Evolutionary conservation across 2,888 invertebrate species (phyloP).

Genomic region (Lottia scabra): DNA sequence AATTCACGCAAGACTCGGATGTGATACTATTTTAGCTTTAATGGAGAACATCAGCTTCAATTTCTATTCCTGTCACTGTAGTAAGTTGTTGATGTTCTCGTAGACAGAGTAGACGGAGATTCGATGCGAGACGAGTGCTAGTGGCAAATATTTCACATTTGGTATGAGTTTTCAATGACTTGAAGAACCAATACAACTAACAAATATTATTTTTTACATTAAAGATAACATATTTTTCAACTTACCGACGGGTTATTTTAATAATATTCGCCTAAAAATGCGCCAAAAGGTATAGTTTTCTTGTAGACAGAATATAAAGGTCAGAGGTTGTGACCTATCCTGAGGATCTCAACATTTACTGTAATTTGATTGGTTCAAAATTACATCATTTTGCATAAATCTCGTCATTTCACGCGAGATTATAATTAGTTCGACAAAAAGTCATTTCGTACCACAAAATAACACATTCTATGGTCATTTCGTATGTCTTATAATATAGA

Average conservation of each 20-base stretch:
- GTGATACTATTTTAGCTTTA: too few relatives aligned
- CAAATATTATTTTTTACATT: background rate
- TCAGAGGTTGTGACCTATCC: slow-evolving; percentile 65
- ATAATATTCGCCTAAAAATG: slow-evolving; percentile 7
- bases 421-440: background rate
- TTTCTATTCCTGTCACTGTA: too few relatives aligned
- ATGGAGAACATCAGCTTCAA: background rate
- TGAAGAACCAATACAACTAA: background rate
- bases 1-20: too few relatives aligned
- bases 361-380: slow-evolving; percentile 51
- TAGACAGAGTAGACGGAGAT: background rate
- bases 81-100: background rate
- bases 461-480: too few relatives aligned
- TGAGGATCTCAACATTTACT: slow-evolving; percentile 40
- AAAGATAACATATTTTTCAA: background rate
- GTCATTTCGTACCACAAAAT: too few relatives aligned
- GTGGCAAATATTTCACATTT: background rate
- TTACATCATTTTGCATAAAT: slow-evolving; percentile 39
- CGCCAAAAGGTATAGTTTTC: slow-evolving; percentile 18
- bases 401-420: slow-evolving; percentile 24
- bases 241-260: slow-evolving; percentile 13
- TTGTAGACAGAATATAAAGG: slow-evolving; percentile 57
- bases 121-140: background rate
- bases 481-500: too few relatives aligned
- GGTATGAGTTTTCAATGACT: background rate